Evolutionary conservation across 2,888 invertebrate genomes (phyloP).

Genomic region (Caenorhabditis wallacei): DNA sequence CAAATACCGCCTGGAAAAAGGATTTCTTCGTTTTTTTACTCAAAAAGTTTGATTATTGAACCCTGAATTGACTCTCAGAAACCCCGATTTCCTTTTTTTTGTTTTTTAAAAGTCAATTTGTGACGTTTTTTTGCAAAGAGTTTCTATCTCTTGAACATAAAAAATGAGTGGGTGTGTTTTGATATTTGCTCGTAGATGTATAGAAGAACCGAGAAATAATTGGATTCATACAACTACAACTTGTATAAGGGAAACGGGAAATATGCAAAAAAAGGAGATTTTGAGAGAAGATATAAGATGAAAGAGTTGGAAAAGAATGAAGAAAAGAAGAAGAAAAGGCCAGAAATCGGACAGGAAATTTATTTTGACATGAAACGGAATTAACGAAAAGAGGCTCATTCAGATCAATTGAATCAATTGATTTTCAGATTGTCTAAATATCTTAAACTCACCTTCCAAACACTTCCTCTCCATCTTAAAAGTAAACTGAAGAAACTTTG

Average conservation of each 20-base stretch:
- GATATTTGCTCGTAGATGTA: background rate
- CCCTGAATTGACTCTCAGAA: constrained; percentile 4
- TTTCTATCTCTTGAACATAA: constrained; percentile 2
- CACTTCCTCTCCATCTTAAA: constrained; percentile 73
- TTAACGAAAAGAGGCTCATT: background rate
- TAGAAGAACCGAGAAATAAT: constrained; percentile 24
- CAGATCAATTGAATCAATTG: background rate
- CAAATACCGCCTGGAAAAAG: constrained; percentile 74
- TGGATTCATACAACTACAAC: constrained; percentile 50
- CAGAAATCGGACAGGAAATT: constrained; percentile 21
- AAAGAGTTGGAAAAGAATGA: background rate
- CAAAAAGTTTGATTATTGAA: background rate
- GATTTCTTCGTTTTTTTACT: background rate
- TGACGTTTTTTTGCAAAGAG: constrained; percentile 8
- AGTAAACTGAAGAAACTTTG: constrained; percentile 75
- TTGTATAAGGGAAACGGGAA: background rate
- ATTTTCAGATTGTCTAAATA: background rate
- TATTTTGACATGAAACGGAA: background rate
- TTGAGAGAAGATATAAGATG: constrained; percentile 1
- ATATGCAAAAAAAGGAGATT: constrained; percentile 40
- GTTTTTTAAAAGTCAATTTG: background rate
- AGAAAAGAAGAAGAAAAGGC: constrained; percentile 12
- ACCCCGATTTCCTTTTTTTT: background rate
- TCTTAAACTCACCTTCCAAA: constrained; percentile 69
- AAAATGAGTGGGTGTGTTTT: constrained; percentile 51